Conservation (phyloP, 2,797 vertebrate species). For the Melanotaenia maccullochi region DNA sequence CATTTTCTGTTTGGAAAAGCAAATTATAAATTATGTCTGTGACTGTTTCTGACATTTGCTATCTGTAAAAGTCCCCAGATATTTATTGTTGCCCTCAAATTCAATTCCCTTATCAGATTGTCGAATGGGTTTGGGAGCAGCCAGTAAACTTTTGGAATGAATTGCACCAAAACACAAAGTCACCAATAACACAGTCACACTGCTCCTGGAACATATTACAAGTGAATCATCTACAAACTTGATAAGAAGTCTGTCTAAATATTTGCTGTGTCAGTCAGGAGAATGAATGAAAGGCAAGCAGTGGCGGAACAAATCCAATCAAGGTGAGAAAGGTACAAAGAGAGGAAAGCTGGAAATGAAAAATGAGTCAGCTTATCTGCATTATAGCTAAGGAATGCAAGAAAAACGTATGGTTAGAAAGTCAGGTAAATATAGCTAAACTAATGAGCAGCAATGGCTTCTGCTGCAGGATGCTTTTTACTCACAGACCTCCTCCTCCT, state of each 20-base stretch:
- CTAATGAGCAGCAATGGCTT: slow-evolving; percentile 29
- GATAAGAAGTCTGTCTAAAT: slow-evolving; percentile 22
- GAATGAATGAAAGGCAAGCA: slow-evolving; percentile 11
- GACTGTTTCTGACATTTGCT: slow-evolving; percentile 42
- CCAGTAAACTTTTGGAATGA: slow-evolving; percentile 43
- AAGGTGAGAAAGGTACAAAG: slow-evolving; percentile 2
- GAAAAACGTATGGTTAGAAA: slow-evolving; percentile 10
- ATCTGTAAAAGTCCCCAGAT: slow-evolving; percentile 36
- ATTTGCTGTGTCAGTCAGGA: slow-evolving; percentile 22
- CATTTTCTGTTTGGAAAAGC: slow-evolving; percentile 38
- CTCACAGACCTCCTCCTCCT: background rate
- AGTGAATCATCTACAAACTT: slow-evolving; percentile 26
- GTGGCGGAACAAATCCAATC: background rate
- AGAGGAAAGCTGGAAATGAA: slow-evolving; percentile 1
- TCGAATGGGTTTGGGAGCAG: slow-evolving; percentile 13
- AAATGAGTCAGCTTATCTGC: slow-evolving; percentile 6
- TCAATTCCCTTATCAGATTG: slow-evolving; percentile 54
- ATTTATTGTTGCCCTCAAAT: slow-evolving; percentile 49
- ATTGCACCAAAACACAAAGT: slow-evolving; percentile 42
- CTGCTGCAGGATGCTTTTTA: slow-evolving; percentile 14
- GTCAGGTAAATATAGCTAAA: slow-evolving; percentile 16
- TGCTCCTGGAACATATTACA: slow-evolving; percentile 5
- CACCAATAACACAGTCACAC: slow-evolving; percentile 4
- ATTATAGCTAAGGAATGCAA: slow-evolving; percentile 13
- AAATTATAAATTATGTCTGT: slow-evolving; percentile 37